These are phyloP conservation scores for Ephydatia muelleri DNA, from an alignment of 37 sponge, comb jelly and placozoan species.

Conservation along the genomic window DNA sequence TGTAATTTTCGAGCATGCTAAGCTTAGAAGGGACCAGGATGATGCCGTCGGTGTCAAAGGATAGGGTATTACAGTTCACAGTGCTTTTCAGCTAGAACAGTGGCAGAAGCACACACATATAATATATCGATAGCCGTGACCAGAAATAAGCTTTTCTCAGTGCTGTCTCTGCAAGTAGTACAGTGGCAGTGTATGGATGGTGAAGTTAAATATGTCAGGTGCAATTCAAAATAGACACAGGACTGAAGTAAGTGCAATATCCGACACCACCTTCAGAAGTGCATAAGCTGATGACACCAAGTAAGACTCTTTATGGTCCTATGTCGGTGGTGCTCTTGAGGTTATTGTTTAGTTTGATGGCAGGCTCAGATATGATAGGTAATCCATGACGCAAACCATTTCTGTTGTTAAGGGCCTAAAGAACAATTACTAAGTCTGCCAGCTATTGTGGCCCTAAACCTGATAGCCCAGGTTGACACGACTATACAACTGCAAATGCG, in stretches of 20 bases:
- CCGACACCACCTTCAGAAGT: neutral
- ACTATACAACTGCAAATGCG: too few species aligned
- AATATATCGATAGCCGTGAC: too few species aligned
- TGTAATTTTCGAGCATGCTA: slow-evolving; percentile 12
- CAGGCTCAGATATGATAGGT: too few species aligned
- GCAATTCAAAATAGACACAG: slow-evolving; percentile 30
- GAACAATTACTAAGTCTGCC: slow-evolving; percentile 18
- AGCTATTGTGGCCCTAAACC: slow-evolving; percentile 7
- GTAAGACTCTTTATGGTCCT: neutral
- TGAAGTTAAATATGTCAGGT: neutral
- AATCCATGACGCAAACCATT: too few species aligned
- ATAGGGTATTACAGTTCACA: slow-evolving; percentile 46
- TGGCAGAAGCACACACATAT: neutral
- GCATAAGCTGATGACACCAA: neutral
- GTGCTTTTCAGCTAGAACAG: neutral
- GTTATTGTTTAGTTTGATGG: neutral
- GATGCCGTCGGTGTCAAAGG: slow-evolving; percentile 37
- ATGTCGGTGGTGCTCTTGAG: neutral
- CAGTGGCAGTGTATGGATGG: neutral
- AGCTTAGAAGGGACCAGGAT: slow-evolving; percentile 7
- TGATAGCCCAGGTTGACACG: neutral
- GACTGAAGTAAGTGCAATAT: slow-evolving; percentile 17
- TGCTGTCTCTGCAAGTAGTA: neutral
- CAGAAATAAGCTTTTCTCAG: slow-evolving; percentile 9
- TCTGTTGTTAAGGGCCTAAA: neutral